Percentiles rank a stretch among this genome's conserved stretches.
phyloP scores from a whole-genome alignment of 2,797 vertebrate species.

The Eulemur mongoz region DNA sequence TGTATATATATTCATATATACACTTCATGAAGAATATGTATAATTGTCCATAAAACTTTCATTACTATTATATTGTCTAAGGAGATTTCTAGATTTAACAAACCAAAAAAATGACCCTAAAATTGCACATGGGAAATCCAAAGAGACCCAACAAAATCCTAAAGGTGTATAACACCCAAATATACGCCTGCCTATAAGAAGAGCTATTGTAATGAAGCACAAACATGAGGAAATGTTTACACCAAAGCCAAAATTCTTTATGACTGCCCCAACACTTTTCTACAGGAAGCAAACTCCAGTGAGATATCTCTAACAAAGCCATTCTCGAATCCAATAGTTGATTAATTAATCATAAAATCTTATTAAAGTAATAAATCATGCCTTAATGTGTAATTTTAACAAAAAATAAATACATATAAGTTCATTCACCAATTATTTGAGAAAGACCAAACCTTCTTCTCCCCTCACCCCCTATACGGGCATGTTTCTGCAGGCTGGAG shows the following conservation, averaged over 20 bases:
- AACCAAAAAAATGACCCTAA: background rate
- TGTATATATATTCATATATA: background rate
- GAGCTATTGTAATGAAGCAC: background rate
- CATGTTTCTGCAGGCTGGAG: background rate
- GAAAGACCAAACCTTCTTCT: background rate
- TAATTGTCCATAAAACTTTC: background rate
- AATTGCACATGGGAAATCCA: background rate
- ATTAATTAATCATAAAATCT: background rate
- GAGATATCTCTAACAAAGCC: background rate
- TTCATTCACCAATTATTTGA: background rate
- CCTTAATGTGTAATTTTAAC: background rate
- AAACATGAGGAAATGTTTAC: background rate
- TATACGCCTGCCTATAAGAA: background rate
- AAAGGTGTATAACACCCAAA: background rate
- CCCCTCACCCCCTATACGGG: accelerated
- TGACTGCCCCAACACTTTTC: background rate
- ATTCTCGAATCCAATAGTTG: background rate
- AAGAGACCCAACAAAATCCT: background rate
- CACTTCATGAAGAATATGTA: background rate
- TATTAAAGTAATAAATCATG: background rate
- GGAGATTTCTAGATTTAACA: background rate
- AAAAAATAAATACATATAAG: background rate
- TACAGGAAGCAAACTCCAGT: background rate
- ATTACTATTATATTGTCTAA: background rate
- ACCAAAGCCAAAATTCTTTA: background rate